Percentiles rank a stretch among this genome's conserved stretches.
Evolutionary conservation across 2,113 vertebrate species (phyloP).

Genomic region (Tonatia bakeri): DNA sequence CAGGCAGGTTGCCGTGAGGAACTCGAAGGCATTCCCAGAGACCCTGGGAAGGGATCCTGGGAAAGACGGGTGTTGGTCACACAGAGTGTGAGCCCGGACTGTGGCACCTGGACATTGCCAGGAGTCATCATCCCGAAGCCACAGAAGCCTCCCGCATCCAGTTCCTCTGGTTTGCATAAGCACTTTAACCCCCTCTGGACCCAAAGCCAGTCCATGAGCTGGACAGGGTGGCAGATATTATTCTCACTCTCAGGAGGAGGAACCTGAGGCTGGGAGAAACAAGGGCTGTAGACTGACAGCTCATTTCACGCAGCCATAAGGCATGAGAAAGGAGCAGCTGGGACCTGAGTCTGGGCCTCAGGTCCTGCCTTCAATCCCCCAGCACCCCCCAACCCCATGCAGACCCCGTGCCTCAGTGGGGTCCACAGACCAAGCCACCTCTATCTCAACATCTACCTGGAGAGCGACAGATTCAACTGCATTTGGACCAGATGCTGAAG

Average conservation of each 20-base stretch:
- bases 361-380: not conserved
- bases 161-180: too few species aligned
- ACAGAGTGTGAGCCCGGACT: not conserved
- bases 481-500: not conserved
- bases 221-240: not conserved
- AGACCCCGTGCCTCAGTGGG: not conserved
- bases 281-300: not conserved
- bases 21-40: not conserved
- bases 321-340: not conserved
- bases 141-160: not conserved
- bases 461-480: not conserved
- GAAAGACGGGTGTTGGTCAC: not conserved
- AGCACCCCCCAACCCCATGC: accelerated
- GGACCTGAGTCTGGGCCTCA: not conserved
- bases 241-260: not conserved
- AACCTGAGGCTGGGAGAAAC: not conserved
- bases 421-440: not conserved
- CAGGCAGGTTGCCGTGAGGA: not conserved
- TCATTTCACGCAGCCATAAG: not conserved
- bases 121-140: not conserved
- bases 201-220: accelerated
- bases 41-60: not conserved
- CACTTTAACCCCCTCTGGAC: not conserved
- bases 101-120: not conserved
- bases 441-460: not conserved